These are phyloP conservation scores for Philypnodon macrostomus DNA, from an alignment of 2,797 vertebrate species.

Conservation along the genomic window DNA sequence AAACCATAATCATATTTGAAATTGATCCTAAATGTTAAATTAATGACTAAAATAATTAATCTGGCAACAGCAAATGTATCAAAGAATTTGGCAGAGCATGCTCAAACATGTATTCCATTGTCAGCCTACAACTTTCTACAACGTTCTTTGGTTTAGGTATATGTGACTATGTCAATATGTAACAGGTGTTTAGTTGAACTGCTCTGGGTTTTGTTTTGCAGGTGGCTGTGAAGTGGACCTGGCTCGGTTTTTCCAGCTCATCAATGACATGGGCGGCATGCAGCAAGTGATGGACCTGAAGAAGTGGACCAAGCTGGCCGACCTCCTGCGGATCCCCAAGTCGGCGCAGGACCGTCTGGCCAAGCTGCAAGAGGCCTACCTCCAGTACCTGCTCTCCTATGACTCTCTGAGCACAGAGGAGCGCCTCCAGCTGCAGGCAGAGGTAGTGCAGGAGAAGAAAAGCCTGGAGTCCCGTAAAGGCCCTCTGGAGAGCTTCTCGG, in stretches of 20 bases:
- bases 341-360: constrained; percentile 98
- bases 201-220: constrained; percentile 52
- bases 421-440: constrained; percentile 86
- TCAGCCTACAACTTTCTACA: too few species aligned
- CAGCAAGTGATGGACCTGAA: constrained; percentile 99
- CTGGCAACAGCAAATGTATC: too few species aligned
- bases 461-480: constrained; percentile 89
- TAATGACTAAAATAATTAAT: too few species aligned
- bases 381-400: constrained; percentile 98
- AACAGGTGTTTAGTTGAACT: neutral
- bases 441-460: constrained; percentile 94
- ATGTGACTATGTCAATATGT: too few species aligned
- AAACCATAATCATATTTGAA: neutral
- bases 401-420: constrained; percentile 91
- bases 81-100: too few species aligned
- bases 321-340: constrained; percentile 94
- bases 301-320: constrained; percentile 98
- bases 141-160: too few species aligned
- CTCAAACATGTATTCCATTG: too few species aligned
- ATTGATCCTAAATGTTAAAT: too few species aligned
- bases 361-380: constrained; percentile 98
- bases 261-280: constrained; percentile 99
- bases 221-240: constrained; percentile 98
- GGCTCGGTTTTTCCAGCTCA: constrained; percentile 97
- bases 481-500: constrained; percentile 90